These are phyloP conservation scores for Elymnias hypermnestra DNA, from an alignment of 1,140 invertebrate genomes.

Conservation along the genomic window DNA sequence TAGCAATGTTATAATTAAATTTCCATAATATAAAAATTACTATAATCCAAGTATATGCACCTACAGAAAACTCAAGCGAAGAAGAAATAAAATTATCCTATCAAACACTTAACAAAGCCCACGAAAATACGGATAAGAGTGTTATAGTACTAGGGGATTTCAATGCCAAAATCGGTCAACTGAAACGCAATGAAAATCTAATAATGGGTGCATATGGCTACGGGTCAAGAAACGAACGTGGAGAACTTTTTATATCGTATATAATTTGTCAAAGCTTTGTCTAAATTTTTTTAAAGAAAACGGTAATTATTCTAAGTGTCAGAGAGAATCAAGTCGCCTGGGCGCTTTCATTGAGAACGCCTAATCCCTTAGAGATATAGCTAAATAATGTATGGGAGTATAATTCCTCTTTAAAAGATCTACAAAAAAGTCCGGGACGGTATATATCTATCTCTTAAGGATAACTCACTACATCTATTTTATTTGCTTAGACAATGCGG, in stretches of 20 bases:
- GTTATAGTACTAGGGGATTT: conserved; percentile 9
- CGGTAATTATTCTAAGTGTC: no score
- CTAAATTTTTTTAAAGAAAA: no score
- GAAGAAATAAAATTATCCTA: conserved; percentile 7
- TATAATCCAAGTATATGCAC: conserved; percentile 9
- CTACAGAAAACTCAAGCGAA: neutral
- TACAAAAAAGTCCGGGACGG: no score
- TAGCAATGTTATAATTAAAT: neutral
- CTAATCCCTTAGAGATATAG: no score
- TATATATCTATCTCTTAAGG: no score
- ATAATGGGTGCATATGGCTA: conserved; percentile 15
- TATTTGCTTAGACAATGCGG: no score
- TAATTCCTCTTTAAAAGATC: no score
- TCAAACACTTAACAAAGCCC: conserved; percentile 8
- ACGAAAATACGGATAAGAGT: neutral
- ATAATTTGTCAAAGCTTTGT: no score
- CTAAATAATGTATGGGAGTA: no score
- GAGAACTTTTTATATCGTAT: conserved; percentile 12
- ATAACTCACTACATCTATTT: no score
- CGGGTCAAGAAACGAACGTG: conserved; percentile 11
- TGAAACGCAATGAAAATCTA: conserved; percentile 9
- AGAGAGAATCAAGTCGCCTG: no score
- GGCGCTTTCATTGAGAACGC: no score
- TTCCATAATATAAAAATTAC: neutral
- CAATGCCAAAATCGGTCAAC: conserved; percentile 15